Base-by-base conservation (phyloP, 2,797 vertebrate species). In the Sciaenops ocellatus region DNA sequence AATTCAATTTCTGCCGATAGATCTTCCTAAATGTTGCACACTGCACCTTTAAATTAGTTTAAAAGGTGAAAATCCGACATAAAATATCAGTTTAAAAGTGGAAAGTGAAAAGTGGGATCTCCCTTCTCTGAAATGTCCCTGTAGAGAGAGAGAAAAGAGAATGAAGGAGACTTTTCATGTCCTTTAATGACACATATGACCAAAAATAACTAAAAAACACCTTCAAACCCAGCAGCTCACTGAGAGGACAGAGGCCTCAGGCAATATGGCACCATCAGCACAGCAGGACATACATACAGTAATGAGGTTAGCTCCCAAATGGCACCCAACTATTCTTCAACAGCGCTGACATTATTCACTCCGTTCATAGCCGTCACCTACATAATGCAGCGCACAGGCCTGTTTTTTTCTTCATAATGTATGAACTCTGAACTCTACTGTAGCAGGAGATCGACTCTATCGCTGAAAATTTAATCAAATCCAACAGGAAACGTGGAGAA, bases 281-380 rank as follows among this genome's bases (percentile, higher is more conserved):
- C 75, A 83, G 81, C 10, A 44, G 85, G 76, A 84, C 83, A 72
- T 72, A 76, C 85, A 87, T 72, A 69, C 79, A 82, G 73, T 83
- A 85, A 92, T 88, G 86, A 89, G 84, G 87, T 75, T 60, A 71
- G 71, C 72, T 86, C 85, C 85, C 84, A 51, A 62, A 71, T 3
- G 66, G 41, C 77, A 30, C 41, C 46, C 38, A 6, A 28, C 60
- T 24, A 1, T 59, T 70, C 74, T 74, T 85, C 81, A 81, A 64
- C 71, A 42, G 65, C 1, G 11, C 65, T 7, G 6, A 42, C 59
- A 26, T 50, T 79, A 51, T 28, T 38, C 34, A 59, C 79, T 77
- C 73, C 68, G 46, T 77, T 78, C 71, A 68, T 9, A 66, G 79
- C 63, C 11, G 0, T 59, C 83, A 16, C 81, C 85, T 72, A 74